These are phyloP conservation scores for Conistra vaccinii DNA, from an alignment of 2,888 invertebrate genomes.

Conservation along the genomic window DNA sequence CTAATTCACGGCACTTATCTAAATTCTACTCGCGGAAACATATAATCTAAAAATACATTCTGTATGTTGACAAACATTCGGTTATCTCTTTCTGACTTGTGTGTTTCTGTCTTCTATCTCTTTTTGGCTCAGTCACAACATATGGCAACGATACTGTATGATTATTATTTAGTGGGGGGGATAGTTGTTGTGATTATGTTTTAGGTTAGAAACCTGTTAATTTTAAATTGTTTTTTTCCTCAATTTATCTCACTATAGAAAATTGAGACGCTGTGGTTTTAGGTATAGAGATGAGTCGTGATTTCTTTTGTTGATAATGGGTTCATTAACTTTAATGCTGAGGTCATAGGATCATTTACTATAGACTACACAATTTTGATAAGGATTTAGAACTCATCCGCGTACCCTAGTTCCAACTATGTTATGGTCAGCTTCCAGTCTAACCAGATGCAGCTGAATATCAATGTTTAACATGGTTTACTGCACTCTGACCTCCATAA, in stretches of 20 bases:
- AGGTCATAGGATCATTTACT: slow-evolving; percentile 1
- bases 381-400: background rate
- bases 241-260: background rate
- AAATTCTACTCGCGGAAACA: slow-evolving; percentile 52
- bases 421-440: background rate
- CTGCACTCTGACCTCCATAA: background rate
- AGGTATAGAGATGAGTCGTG: background rate
- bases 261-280: background rate
- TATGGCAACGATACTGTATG: slow-evolving; percentile 1
- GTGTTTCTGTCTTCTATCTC: slow-evolving; percentile 9
- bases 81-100: slow-evolving; percentile 39
- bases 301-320: background rate
- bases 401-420: background rate
- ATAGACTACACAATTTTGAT: slow-evolving; percentile 14
- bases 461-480: background rate
- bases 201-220: slow-evolving; percentile 26
- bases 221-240: slow-evolving; percentile 11
- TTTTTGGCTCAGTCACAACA: slow-evolving; percentile 43
- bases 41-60: slow-evolving; percentile 50
- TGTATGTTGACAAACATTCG: slow-evolving; percentile 58
- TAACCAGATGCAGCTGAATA: background rate
- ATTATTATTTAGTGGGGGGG: slow-evolving; percentile 1
- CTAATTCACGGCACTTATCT: slow-evolving; percentile 50
- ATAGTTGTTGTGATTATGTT: slow-evolving; percentile 19
- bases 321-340: slow-evolving; percentile 3